Evolutionary conservation across 2,113 vertebrate species (phyloP).

Genomic region (Phalacrocorax aristotelis): DNA sequence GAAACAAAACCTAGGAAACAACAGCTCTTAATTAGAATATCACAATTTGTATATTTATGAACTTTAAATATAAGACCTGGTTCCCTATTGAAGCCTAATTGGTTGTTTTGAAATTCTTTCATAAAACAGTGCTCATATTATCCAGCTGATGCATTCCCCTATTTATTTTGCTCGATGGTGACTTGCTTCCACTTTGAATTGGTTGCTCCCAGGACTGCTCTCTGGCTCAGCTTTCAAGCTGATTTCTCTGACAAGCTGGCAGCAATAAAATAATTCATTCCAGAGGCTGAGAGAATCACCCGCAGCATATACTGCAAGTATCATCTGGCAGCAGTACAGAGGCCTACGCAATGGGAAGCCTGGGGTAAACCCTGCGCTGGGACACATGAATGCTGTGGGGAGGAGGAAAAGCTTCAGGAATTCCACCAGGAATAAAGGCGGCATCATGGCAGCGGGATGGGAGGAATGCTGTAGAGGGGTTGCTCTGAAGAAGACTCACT

Average conservation of each 20-base stretch:
- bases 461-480: neutral
- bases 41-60: neutral
- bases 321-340: conserved; percentile 39
- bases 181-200: neutral
- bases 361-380: conserved; percentile 40
- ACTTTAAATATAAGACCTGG: neutral
- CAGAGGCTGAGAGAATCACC: conserved; percentile 54
- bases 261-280: conserved; percentile 63
- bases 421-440: neutral
- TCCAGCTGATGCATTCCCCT: neutral
- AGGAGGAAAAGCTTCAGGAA: neutral
- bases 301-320: neutral
- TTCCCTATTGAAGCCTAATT: neutral
- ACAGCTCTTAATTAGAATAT: neutral
- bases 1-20: neutral
- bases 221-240: conserved; percentile 54
- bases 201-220: neutral
- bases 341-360: conserved; percentile 57
- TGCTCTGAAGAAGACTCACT: neutral
- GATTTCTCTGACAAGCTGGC: conserved; percentile 61
- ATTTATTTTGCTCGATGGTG: neutral
- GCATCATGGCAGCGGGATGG: conserved; percentile 6
- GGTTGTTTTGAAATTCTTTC: neutral
- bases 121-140: neutral
- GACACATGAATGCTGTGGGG: neutral